Percentiles rank a stretch among this genome's conserved stretches.
phyloP scores from a whole-genome alignment of 2,797 vertebrate genomes.

The Spinibarbus caldwelli region DNA sequence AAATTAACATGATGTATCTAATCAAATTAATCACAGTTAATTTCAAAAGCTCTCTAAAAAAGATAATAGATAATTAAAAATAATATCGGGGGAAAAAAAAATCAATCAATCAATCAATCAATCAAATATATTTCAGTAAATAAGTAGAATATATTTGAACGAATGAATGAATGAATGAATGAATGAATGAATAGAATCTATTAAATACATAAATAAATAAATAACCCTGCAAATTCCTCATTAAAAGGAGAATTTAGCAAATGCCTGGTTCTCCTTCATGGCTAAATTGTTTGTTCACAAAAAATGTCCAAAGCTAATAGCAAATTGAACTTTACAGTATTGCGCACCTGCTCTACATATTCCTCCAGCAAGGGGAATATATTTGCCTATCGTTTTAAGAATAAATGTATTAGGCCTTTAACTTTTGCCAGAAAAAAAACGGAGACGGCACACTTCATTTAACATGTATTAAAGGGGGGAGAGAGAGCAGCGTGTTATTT shows the following conservation, averaged over 20 bases:
- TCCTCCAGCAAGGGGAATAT: constrained; percentile 52
- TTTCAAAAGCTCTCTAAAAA: constrained; percentile 7
- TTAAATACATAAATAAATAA: constrained; percentile 45
- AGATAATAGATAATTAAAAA: not conserved
- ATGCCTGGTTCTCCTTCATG: constrained; percentile 27
- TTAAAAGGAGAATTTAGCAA: constrained; percentile 21
- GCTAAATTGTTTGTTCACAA: constrained; percentile 42
- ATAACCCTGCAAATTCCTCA: constrained; percentile 20
- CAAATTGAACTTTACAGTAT: constrained; percentile 31
- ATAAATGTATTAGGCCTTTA: constrained; percentile 63
- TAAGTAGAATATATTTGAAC: not conserved
- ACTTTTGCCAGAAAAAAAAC: constrained; percentile 58
- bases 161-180: not conserved
- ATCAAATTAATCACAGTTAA: not conserved
- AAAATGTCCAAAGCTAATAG: not conserved
- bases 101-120: not conserved
- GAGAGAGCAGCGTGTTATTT: constrained; percentile 64
- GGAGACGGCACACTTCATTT: constrained; percentile 65
- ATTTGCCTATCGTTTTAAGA: constrained; percentile 64
- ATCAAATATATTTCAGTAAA: not conserved
- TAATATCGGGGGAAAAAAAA: not conserved
- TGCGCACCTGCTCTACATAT: constrained; percentile 51
- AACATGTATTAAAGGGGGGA: constrained; percentile 65
- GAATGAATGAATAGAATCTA: not conserved
- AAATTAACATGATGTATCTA: not conserved